Base-by-base conservation (phyloP, 1,140 invertebrate genomes). In the Globodera rostochiensis region DNA sequence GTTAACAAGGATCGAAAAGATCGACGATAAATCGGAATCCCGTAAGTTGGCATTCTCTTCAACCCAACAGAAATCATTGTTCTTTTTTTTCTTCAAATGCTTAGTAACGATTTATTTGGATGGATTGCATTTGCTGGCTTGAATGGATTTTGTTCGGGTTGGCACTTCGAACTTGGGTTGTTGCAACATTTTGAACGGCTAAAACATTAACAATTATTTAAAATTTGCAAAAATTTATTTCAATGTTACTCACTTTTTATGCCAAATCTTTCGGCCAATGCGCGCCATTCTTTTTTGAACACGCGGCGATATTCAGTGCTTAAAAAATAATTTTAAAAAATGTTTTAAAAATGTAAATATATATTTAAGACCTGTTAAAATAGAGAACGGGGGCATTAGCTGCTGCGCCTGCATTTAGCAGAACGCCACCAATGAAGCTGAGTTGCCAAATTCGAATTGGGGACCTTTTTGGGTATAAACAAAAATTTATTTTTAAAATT, bases 351-450 rank as follows among this genome's bases (percentile, higher is more conserved):
- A n/a, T n/a, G n/a, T 25, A 25, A 13, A 21, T 36, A 36, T 36
- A 36, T 36, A 2, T 36, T 36, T 36, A 36, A 36, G 36, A 64
- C 74, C 74, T 77, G 11, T 25, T 77, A 49, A 76, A 60, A 19
- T 21, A 76, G 8, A 76, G 49, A 76, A 76, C 21, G 11, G 25
- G 3, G 4, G 74, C 74, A 76, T 76, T 76, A 7, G 74, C 7
- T 45, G 5, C 74, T 7, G 74, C 47, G n/a, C 49, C 74, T 19
- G 21, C 25, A 25, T 76, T 76, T 15, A 76, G 13, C 64, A 76
- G 36, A 76, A 76, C 25, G 66, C 77, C 77, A 15, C n/a, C 64
- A 66, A 78, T 78, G 11, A 78, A 78, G 11, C 77, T 46, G 13
- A 78, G 21, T 47, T 78, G 64, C 77, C 77, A 78, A 15, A 70